phyloP scores from a whole-genome alignment of 53 echinoderm and acorn worm genomes.

The Apostichopus leukothele region DNA sequence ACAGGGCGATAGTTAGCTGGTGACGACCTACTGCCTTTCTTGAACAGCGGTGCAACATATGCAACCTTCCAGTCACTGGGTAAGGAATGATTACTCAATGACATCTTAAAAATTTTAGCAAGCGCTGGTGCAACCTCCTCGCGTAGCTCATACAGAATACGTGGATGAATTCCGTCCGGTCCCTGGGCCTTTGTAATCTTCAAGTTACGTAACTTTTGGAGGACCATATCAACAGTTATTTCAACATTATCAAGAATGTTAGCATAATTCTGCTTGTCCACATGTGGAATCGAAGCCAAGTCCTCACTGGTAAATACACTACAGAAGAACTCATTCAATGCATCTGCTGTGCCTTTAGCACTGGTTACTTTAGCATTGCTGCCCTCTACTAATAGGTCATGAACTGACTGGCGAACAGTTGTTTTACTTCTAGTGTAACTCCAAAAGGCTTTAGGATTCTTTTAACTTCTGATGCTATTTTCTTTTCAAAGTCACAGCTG shows the following conservation, averaged over 20 bases:
- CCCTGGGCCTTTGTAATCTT: constrained; percentile 2
- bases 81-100: neutral
- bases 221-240: neutral
- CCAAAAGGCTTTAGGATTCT: constrained; percentile 19
- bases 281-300: neutral
- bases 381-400: neutral
- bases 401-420: neutral
- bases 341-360: neutral
- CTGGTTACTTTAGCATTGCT: no score
- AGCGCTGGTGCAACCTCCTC: neutral
- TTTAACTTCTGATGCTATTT: constrained; percentile 17
- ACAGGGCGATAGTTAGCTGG: constrained; percentile 8
- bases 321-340: neutral
- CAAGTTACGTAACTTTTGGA: neutral
- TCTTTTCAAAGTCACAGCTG: constrained; percentile 7
- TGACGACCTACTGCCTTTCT: neutral
- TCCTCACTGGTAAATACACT: constrained; percentile 25
- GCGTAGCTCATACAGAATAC: neutral
- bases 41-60: neutral
- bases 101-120: neutral
- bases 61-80: constrained; percentile 4
- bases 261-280: neutral
- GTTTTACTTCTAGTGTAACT: neutral
- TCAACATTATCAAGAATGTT: neutral
- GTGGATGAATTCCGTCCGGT: constrained; percentile 5